These are phyloP conservation scores for Drosophila melanocephala DNA, from an alignment of 2,888 invertebrate species.

Conservation along the genomic window DNA sequence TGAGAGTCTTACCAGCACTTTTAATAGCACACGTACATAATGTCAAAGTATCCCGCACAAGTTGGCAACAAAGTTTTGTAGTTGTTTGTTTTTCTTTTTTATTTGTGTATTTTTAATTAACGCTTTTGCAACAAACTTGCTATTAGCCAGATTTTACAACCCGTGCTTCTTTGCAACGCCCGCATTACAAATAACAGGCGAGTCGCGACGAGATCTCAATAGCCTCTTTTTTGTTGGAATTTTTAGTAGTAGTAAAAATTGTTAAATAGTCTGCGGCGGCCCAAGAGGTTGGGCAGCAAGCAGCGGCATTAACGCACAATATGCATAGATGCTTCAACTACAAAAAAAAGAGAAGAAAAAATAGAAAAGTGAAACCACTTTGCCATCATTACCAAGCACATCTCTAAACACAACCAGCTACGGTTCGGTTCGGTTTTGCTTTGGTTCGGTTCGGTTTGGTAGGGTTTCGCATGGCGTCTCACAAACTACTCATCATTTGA, in stretches of 20 bases:
- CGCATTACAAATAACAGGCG: constrained; percentile 76
- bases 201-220: constrained; percentile 54
- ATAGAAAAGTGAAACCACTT: constrained; percentile 68
- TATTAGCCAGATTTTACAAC: constrained; percentile 81
- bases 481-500: constrained; percentile 55
- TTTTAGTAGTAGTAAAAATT: constrained; percentile 80
- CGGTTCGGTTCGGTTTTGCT: background rate
- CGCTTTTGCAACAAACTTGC: constrained; percentile 79
- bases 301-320: constrained; percentile 18
- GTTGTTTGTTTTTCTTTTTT: constrained; percentile 23
- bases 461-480: constrained; percentile 28
- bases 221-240: constrained; percentile 43
- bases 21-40: constrained; percentile 25
- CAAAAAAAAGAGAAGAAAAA: constrained; percentile 3
- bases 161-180: constrained; percentile 78
- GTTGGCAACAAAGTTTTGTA: constrained; percentile 65
- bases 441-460: background rate
- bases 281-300: constrained; percentile 58
- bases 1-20: constrained; percentile 11
- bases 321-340: constrained; percentile 48
- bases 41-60: constrained; percentile 48
- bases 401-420: constrained; percentile 26
- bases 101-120: constrained; percentile 66
- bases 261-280: constrained; percentile 77
- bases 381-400: constrained; percentile 58